phyloP scores from a whole-genome alignment of 2,888 invertebrate species.

The Labia minor region DNA sequence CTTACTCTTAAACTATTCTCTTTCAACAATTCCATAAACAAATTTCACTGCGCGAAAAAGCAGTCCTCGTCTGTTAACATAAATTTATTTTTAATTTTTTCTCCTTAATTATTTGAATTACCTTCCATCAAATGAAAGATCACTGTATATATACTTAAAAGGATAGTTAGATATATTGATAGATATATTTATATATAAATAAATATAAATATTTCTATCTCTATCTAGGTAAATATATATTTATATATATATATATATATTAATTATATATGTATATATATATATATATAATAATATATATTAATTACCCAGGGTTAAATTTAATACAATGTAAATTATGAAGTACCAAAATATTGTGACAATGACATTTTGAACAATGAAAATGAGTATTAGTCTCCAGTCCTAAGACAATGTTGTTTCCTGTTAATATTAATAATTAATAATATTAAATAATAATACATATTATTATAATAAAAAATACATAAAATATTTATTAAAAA shows the following conservation, averaged over 20 bases:
- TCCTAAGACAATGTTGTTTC: slow-evolving; percentile 13
- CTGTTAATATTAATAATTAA: slow-evolving; percentile 3
- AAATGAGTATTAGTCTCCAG: slow-evolving; percentile 14
- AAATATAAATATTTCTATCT: not conserved
- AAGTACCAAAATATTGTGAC: slow-evolving; percentile 20
- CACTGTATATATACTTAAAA: not conserved
- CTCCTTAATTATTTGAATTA: not conserved
- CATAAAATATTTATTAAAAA: not conserved
- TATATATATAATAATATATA: no score
- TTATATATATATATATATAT: no score
- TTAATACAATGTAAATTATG: slow-evolving; percentile 19
- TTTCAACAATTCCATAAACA: slow-evolving; percentile 15
- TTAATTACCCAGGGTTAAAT: slow-evolving; percentile 13
- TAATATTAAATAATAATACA: not conserved
- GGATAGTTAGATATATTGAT: no score
- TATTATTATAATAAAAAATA: not conserved
- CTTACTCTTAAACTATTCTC: slow-evolving; percentile 18
- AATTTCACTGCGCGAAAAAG: not conserved
- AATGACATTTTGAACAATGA: slow-evolving; percentile 27
- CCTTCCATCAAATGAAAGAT: not conserved
- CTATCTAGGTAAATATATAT: not conserved
- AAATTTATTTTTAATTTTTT: no score
- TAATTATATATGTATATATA: no score
- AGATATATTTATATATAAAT: not conserved
- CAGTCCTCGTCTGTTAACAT: not conserved